Percentiles rank a stretch among this genome's conserved stretches.
These are phyloP conservation scores for Catharus minimus DNA, from an alignment of 2,113 vertebrate genomes.

Conservation along the genomic window DNA sequence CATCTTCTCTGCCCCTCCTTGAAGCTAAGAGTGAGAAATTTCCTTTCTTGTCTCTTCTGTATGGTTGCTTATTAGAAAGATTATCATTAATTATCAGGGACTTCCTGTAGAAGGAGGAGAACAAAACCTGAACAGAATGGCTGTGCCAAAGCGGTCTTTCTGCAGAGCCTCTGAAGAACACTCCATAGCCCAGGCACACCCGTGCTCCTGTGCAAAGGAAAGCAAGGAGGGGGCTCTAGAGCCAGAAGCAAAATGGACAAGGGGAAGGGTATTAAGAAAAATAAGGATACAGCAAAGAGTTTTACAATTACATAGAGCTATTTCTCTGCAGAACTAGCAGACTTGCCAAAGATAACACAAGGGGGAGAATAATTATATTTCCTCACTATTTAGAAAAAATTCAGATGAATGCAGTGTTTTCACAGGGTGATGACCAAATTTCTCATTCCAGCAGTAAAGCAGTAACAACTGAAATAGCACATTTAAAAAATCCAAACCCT, in stretches of 20 bases:
- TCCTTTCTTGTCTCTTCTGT: neutral
- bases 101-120: neutral
- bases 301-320: neutral
- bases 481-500: neutral
- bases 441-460: constrained; percentile 20
- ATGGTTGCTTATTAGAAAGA: neutral
- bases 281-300: neutral
- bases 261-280: neutral
- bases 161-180: neutral
- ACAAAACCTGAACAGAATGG: neutral
- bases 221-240: neutral
- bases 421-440: constrained; percentile 2
- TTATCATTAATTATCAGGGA: neutral
- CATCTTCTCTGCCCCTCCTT: neutral
- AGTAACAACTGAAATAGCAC: constrained; percentile 25
- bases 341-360: neutral
- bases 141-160: neutral
- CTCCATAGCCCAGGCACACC: neutral
- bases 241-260: neutral
- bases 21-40: neutral
- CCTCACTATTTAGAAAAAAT: neutral
- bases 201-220: accelerated
- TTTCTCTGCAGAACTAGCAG: neutral
- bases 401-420: neutral
- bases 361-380: neutral